A percentile compares a stretch with the other conserved stretches of the same genome.
phyloP scores from a whole-genome alignment of 2,888 invertebrate species.

The Hartigia nigra region DNA sequence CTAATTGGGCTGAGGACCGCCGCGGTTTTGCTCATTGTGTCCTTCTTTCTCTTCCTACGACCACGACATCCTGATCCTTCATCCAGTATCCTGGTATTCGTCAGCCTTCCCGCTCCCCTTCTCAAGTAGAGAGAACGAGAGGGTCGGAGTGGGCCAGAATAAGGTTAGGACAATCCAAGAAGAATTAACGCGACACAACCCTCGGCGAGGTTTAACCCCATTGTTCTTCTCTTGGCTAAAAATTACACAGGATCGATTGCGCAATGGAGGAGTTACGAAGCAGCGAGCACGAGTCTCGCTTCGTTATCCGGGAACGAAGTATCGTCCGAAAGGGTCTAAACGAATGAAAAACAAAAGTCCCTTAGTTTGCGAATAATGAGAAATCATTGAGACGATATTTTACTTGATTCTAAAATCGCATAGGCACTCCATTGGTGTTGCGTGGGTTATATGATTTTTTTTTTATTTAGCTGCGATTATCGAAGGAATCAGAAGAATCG shows the following conservation, averaged over 20 bases:
- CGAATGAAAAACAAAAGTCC: too few species aligned
- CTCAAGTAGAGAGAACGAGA: conserved; percentile 19
- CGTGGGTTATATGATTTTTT: neutral
- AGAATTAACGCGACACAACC: conserved; percentile 43
- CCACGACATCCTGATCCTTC: neutral
- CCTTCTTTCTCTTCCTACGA: conserved; percentile 28
- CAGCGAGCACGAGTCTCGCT: neutral
- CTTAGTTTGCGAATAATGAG: neutral
- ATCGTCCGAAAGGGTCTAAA: too few species aligned
- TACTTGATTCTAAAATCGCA: neutral
- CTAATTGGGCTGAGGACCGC: conserved; percentile 52
- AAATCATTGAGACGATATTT: neutral
- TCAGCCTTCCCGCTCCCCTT: neutral
- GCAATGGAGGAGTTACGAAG: neutral
- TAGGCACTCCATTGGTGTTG: neutral
- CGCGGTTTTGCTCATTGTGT: conserved; percentile 40
- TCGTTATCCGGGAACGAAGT: too few species aligned
- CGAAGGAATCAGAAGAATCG: neutral
- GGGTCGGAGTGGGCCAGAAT: conserved; percentile 25
- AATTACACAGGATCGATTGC: conserved; percentile 39
- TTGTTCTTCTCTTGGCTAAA: conserved; percentile 43
- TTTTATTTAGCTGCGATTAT: neutral
- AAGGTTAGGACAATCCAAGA: conserved; percentile 11
- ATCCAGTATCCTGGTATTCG: neutral
- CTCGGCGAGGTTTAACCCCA: conserved; percentile 42